Conservation (phyloP, 2,888 invertebrate species). For the Acholoe squamosa region DNA sequence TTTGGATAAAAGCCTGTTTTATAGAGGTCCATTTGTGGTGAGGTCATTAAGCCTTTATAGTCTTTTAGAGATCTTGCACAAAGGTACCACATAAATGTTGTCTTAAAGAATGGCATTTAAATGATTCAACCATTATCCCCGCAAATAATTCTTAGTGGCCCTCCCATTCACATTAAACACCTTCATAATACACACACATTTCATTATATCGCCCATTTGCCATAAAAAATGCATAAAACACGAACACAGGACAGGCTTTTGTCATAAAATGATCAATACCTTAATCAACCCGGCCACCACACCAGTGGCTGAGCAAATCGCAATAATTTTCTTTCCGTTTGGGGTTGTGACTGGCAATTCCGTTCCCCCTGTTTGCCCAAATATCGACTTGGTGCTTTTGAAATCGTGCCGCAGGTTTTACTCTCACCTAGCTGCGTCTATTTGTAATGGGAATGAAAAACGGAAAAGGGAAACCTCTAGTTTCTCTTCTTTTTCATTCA, state of each 20-base stretch:
- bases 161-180: too few species aligned
- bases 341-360: not conserved
- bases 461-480: conserved; percentile 10
- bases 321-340: conserved; percentile 5
- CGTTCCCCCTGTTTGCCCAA: conserved; percentile 15
- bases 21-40: too few species aligned
- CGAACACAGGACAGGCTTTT: not conserved
- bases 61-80: too few species aligned
- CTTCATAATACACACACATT: not conserved
- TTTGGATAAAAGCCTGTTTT: too few species aligned
- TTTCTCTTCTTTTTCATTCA: not conserved
- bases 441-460: not conserved
- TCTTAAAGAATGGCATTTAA: too few species aligned
- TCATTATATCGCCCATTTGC: conserved; percentile 11
- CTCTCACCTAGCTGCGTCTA: not conserved
- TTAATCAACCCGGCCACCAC: not conserved
- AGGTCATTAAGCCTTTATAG: too few species aligned
- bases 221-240: not conserved
- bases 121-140: too few species aligned
- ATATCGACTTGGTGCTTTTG: conserved; percentile 16
- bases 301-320: not conserved
- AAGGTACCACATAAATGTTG: too few species aligned
- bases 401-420: not conserved
- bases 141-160: too few species aligned
- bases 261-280: not conserved